Conservation (phyloP, 2,888 invertebrate genomes). For the Tinea pellionella region DNA sequence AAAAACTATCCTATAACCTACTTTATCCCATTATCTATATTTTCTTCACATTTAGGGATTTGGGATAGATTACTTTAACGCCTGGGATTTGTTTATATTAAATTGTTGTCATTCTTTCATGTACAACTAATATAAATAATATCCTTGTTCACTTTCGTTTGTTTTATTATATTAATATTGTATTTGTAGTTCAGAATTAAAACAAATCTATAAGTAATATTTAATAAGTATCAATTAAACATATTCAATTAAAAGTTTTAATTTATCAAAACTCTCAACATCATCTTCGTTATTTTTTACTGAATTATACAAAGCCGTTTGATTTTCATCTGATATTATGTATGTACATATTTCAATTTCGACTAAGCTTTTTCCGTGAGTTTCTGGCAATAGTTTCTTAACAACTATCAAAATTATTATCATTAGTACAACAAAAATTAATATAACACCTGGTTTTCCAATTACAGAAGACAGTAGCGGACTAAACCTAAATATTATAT, state of each 20-base stretch:
- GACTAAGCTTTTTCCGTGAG: conserved; percentile 19
- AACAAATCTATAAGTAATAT: too few species aligned
- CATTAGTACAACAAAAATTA: conserved; percentile 19
- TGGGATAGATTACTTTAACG: too few species aligned
- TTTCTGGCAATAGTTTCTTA: conserved; percentile 22
- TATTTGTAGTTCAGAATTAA: too few species aligned
- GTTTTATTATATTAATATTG: too few species aligned
- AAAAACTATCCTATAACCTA: too few species aligned
- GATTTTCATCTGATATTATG: background rate
- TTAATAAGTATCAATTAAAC: background rate
- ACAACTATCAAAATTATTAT: conserved; percentile 18
- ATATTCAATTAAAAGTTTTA: conserved; percentile 21
- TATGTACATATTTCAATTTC: conserved; percentile 20
- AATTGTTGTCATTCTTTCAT: too few species aligned
- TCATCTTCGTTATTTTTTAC: conserved; percentile 19
- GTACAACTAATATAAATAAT: too few species aligned
- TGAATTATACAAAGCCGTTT: conserved; percentile 15
- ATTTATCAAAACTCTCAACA: conserved; percentile 19
- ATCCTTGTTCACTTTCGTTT: too few species aligned
- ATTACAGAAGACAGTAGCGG: conserved; percentile 18
- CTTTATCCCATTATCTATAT: too few species aligned
- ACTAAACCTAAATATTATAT: conserved; percentile 20
- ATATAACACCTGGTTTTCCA: conserved; percentile 19
- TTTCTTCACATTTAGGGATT: too few species aligned
- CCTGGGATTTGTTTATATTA: too few species aligned